Conservation (phyloP, 1,140 invertebrate species). For the Drosophila arizonae region DNA sequence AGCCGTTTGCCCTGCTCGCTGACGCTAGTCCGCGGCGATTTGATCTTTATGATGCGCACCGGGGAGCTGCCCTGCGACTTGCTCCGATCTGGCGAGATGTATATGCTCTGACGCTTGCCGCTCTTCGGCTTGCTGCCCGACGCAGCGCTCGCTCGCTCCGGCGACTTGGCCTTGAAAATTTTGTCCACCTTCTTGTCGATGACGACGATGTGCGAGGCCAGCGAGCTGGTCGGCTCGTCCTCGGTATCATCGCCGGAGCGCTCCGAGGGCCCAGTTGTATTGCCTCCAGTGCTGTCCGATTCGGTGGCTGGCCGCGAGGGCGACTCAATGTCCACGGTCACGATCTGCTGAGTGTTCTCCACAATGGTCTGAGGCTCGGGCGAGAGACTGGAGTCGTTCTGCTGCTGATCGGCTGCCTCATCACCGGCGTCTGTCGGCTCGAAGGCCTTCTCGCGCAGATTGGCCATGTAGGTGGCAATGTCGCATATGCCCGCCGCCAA, state of each 20-base stretch:
- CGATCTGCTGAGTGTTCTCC: constrained; percentile 77
- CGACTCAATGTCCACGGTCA: constrained; percentile 75
- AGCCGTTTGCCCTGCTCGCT: constrained; percentile 76
- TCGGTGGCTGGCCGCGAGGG: constrained; percentile 70
- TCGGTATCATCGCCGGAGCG: constrained; percentile 78
- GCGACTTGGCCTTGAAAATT: constrained; percentile 76
- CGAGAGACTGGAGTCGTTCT: constrained; percentile 77
- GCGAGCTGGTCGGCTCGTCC: constrained; percentile 48
- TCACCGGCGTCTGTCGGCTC: constrained; percentile 62
- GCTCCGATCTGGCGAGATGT: constrained; percentile 80
- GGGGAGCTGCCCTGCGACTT: constrained; percentile 80
- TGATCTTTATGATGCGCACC: constrained; percentile 82
- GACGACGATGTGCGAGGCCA: constrained; percentile 68
- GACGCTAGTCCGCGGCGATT: constrained; percentile 73
- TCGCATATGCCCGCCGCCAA: constrained; percentile 76
- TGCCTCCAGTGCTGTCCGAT: constrained; percentile 71
- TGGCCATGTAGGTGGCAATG: constrained; percentile 81
- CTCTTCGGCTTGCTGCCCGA: constrained; percentile 47
- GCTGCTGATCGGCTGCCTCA: constrained; percentile 70
- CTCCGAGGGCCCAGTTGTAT: constrained; percentile 71
- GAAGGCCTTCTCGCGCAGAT: constrained; percentile 75
- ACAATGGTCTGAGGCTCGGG: constrained; percentile 79
- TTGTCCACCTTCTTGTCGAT: constrained; percentile 82
- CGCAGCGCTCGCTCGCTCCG: constrained; percentile 46
- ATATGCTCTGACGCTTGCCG: constrained; percentile 72